Evolutionary conservation across 2,888 invertebrate genomes (phyloP), one percentile per base, ranked within the genome.

Genomic region (Xylota segnis): DNA sequence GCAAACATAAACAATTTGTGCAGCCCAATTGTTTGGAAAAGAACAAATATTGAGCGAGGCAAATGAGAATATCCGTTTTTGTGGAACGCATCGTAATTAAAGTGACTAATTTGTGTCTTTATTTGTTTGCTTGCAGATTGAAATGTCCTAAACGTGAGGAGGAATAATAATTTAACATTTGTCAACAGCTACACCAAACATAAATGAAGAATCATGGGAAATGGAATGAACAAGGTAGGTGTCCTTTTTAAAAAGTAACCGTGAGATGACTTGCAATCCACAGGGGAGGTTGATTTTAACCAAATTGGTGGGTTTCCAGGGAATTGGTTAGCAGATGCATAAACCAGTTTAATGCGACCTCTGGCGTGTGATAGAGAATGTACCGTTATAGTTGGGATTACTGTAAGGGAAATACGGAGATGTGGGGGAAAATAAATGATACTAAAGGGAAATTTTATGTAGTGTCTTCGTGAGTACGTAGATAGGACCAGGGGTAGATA

Each of bases 201-300:
- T 91, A 91, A 89, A 91, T 91, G 91, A 90, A 87, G 90, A 92
- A 93, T 90, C 92, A 95, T 97, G 96, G 97, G 97, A 93, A 96
- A 97, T 95, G 97, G 97, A 93, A 97, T 97, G 97, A 97, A 97
- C 93, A 97, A 96, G 96, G 97, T 96, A 93, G 94, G 92, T n/a
- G 18, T 50, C 4, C 6, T 14, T 56, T 14, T 34, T 7, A 68
- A 76, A 71, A 45, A 23, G 0, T 45, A 61, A 76, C 16, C 14
- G 56, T 34, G 40, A 54, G 14, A 43, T 37, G 50, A 14, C 12
- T 50, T 56, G 32, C 54, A 54, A 12, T 66, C 58, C 71, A 72
- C 43, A 37, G 9, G 16, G 34, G 43, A 9, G 4, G 10, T 10
- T 63, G 9, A n/a, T 32, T 5, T 0, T 9, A 23, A 18, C 0